A percentile compares a stretch with the other conserved stretches of the same genome.
phyloP scores from a whole-genome alignment of 2,113 vertebrate species.

The Anguilla japonica region DNA sequence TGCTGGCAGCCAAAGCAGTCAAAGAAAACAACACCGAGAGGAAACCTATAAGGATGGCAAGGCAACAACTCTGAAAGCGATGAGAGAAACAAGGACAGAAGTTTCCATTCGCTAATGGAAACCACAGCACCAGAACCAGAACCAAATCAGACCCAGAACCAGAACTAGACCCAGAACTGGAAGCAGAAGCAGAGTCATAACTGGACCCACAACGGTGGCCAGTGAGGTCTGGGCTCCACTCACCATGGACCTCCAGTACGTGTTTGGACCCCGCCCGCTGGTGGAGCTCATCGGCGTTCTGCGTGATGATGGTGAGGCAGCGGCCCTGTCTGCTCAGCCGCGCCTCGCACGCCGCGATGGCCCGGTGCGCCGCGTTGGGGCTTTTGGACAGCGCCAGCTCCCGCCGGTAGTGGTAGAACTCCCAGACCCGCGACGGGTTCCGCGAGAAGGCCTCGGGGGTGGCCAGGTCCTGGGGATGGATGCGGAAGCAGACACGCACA shows the following conservation, averaged over 20 bases:
- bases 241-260: slow-evolving; percentile 89
- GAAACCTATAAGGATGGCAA: too few relatives aligned
- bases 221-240: slow-evolving; percentile 36
- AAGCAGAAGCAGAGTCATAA: background rate
- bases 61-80: background rate
- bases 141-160: too few relatives aligned
- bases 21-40: too few relatives aligned
- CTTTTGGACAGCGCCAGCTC: slow-evolving; percentile 76
- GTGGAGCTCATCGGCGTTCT: slow-evolving; percentile 93
- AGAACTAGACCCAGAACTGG: background rate
- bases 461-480: slow-evolving; percentile 78
- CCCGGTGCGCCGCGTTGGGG: slow-evolving; percentile 81
- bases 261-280: slow-evolving; percentile 86
- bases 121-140: too few relatives aligned
- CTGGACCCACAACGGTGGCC: background rate
- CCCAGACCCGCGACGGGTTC: slow-evolving; percentile 90
- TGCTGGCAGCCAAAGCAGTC: background rate
- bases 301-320: slow-evolving; percentile 84
- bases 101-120: background rate
- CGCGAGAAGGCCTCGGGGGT: slow-evolving; percentile 86
- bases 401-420: slow-evolving; percentile 93
- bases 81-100: background rate
- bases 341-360: slow-evolving; percentile 86
- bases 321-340: slow-evolving; percentile 83
- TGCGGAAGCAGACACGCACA: background rate